A percentile compares a stretch with the other conserved stretches of the same genome.
These are phyloP conservation scores for Orussus abietinus DNA, from an alignment of 1,140 invertebrate genomes.

Conservation along the genomic window DNA sequence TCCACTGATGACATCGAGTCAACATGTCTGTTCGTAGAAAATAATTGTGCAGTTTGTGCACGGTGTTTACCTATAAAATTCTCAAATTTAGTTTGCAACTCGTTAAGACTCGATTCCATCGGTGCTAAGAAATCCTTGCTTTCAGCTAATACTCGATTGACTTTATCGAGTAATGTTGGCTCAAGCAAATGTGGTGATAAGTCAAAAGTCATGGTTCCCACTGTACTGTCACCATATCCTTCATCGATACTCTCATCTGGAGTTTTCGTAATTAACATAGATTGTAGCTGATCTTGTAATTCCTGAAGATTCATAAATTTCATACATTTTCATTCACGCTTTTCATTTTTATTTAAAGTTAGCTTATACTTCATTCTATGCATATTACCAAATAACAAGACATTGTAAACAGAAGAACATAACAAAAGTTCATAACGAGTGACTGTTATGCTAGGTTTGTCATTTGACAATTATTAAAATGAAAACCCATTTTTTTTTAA, in stretches of 20 bases:
- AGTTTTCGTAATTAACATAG: slow-evolving; percentile 17
- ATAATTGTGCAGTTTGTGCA: too few species aligned
- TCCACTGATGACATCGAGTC: too few species aligned
- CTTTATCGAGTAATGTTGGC: slow-evolving; percentile 35
- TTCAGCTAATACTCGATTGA: slow-evolving; percentile 28
- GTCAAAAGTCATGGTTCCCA: slow-evolving; percentile 12
- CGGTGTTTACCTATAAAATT: too few species aligned
- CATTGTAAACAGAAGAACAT: too few species aligned
- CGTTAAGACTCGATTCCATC: slow-evolving; percentile 33
- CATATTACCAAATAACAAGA: too few species aligned
- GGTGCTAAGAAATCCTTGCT: slow-evolving; percentile 38
- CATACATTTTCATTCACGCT: background rate
- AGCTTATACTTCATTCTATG: too few species aligned
- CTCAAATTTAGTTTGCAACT: slow-evolving; percentile 17
- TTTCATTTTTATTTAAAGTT: too few species aligned
- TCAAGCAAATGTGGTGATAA: slow-evolving; percentile 34
- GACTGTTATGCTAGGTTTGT: too few species aligned
- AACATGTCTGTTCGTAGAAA: too few species aligned
- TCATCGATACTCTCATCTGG: slow-evolving; percentile 40
- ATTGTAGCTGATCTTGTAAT: slow-evolving; percentile 28
- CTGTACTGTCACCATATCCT: slow-evolving; percentile 33
- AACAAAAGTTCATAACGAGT: too few species aligned
- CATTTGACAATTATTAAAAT: too few species aligned
- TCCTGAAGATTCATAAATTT: slow-evolving; percentile 20
- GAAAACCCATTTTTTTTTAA: background rate